Percentiles rank a stretch among this genome's conserved stretches.
Evolutionary conservation across 92 coral and sea anemone species (phyloP).

Genomic region (Porites evermanni): DNA sequence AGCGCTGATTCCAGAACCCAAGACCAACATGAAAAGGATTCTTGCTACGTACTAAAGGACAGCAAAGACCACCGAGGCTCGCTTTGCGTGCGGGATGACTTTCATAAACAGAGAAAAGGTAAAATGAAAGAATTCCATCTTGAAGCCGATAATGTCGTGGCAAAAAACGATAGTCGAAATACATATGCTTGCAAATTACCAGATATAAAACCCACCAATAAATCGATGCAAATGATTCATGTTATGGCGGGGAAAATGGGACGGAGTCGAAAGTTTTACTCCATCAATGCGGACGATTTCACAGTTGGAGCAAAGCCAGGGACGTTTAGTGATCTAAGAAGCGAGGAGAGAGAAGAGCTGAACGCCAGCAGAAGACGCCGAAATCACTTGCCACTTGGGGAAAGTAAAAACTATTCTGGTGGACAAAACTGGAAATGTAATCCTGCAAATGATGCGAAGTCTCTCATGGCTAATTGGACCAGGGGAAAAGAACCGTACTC

Average conservation of each 20-base stretch:
- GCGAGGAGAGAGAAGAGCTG: neutral
- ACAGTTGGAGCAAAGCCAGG: neutral
- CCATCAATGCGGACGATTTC: slow-evolving; percentile 20
- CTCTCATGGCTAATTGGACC: neutral
- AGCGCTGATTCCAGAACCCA: too few species aligned
- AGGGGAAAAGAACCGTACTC: too few species aligned
- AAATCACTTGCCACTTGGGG: neutral
- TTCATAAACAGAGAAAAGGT: neutral
- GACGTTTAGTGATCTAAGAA: neutral
- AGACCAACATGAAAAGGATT: neutral
- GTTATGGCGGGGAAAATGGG: neutral
- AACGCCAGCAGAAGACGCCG: neutral
- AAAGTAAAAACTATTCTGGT: neutral
- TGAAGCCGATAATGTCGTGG: neutral
- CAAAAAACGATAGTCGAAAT: neutral
- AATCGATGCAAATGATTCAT: neutral
- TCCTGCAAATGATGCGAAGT: neutral
- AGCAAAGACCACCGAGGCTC: neutral
- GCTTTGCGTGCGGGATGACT: neutral
- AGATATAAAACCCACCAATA: neutral
- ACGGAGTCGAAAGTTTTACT: neutral
- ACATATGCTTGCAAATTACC: slow-evolving; percentile 4
- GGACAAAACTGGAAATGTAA: neutral
- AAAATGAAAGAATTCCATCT: neutral
- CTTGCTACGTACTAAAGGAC: neutral